A percentile compares a stretch with the other conserved stretches of the same genome.
Evolutionary conservation across 2,888 invertebrate species (phyloP).

Genomic region (Orthosia cruda): DNA sequence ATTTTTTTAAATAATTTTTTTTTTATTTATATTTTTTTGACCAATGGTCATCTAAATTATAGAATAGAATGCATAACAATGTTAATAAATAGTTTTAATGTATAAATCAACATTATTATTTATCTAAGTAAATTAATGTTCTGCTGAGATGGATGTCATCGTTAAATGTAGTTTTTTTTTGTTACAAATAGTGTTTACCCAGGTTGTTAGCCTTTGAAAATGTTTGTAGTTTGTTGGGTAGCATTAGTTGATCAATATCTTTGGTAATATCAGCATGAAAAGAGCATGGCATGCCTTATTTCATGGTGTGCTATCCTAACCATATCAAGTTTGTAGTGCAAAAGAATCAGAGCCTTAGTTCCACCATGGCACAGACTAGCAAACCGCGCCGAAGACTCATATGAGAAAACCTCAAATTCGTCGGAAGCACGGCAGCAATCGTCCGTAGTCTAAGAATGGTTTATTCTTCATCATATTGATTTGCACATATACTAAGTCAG

Average conservation of each 20-base stretch:
- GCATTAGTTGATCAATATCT: no score
- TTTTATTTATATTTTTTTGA: no score
- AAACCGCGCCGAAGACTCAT: constrained; percentile 73
- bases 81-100: background rate
- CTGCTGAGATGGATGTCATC: no score
- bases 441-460: constrained; percentile 92
- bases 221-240: no score
- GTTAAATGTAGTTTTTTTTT: no score
- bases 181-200: no score
- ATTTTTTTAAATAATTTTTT: no score
- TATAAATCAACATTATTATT: background rate
- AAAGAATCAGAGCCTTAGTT: constrained; percentile 90
- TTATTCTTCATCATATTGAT: constrained; percentile 89
- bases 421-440: constrained; percentile 77
- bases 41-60: no score
- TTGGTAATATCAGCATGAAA: constrained; percentile 12
- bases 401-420: constrained; percentile 88
- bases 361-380: constrained; percentile 89
- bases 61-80: background rate
- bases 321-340: constrained; percentile 63
- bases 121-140: no score
- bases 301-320: background rate
- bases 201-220: no score
- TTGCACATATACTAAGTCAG: constrained; percentile 63
- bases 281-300: background rate